phyloP scores from a whole-genome alignment of 2,888 invertebrate species.

The Watsonalla cultraria region DNA sequence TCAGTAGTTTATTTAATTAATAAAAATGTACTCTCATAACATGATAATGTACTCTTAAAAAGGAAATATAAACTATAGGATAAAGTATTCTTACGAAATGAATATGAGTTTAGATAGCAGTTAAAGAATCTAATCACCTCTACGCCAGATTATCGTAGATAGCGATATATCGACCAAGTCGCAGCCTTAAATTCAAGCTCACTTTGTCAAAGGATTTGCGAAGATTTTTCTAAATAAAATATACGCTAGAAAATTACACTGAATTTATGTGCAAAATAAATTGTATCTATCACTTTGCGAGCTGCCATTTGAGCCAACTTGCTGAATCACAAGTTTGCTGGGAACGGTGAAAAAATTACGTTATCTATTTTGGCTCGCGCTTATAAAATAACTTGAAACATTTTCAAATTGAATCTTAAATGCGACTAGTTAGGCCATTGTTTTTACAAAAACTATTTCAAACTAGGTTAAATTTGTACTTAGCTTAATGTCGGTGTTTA shows the following conservation, averaged over 20 bases:
- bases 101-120: no score
- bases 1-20: no score
- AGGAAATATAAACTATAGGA: no score
- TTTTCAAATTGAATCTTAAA: slow-evolving; percentile 13
- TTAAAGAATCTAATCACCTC: no score
- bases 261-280: slow-evolving; percentile 1
- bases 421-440: background rate
- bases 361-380: slow-evolving; percentile 19
- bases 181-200: background rate
- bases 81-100: no score
- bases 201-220: slow-evolving; percentile 1
- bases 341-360: slow-evolving; percentile 13
- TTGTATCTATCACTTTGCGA: background rate
- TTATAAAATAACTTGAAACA: slow-evolving; percentile 5
- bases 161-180: background rate
- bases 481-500: no score
- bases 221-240: slow-evolving; percentile 1
- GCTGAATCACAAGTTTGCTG: background rate
- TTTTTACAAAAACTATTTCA: background rate
- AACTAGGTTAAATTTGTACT: no score
- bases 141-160: background rate
- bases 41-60: no score
- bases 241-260: background rate
- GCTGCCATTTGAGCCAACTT: background rate
- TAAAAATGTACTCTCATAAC: no score